Evolutionary conservation across 2,113 vertebrate genomes (phyloP).

Genomic region (Nymphicus hollandicus): DNA sequence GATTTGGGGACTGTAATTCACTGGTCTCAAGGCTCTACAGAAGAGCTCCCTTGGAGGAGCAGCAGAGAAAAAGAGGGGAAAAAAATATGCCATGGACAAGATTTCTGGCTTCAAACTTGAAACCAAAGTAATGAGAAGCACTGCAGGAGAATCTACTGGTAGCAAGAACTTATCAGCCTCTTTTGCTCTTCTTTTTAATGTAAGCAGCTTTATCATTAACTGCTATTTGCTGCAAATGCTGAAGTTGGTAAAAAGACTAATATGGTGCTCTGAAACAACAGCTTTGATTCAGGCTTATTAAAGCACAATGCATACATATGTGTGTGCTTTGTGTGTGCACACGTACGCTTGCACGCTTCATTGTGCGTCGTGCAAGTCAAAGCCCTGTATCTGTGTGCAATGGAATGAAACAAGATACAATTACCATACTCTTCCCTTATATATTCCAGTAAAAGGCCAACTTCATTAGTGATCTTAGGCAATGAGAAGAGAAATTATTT

Average conservation of each 20-base stretch:
- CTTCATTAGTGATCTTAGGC: not conserved
- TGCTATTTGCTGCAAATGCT: not conserved
- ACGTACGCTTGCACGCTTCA: not conserved
- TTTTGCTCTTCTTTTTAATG: not conserved
- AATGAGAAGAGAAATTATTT: not conserved
- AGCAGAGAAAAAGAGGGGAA: not conserved
- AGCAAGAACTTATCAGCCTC: not conserved
- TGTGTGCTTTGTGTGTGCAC: rapidly evolving
- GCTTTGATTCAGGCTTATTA: not conserved
- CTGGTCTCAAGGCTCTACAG: not conserved
- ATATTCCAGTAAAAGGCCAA: not conserved
- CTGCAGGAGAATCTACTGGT: not conserved
- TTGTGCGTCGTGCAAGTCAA: not conserved
- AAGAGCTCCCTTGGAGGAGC: not conserved
- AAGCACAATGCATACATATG: not conserved
- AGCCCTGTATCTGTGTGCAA: not conserved
- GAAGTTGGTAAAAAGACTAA: not conserved
- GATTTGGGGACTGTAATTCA: not conserved
- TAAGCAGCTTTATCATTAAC: slow-evolving; percentile 17
- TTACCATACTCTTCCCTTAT: not conserved
- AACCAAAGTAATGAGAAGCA: not conserved
- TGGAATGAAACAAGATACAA: not conserved
- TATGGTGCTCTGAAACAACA: not conserved
- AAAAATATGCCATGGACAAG: not conserved
- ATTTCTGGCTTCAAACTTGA: not conserved